Evolutionary conservation across 2,888 invertebrate species (phyloP).

Genomic region (Cantharis flavilabris): DNA sequence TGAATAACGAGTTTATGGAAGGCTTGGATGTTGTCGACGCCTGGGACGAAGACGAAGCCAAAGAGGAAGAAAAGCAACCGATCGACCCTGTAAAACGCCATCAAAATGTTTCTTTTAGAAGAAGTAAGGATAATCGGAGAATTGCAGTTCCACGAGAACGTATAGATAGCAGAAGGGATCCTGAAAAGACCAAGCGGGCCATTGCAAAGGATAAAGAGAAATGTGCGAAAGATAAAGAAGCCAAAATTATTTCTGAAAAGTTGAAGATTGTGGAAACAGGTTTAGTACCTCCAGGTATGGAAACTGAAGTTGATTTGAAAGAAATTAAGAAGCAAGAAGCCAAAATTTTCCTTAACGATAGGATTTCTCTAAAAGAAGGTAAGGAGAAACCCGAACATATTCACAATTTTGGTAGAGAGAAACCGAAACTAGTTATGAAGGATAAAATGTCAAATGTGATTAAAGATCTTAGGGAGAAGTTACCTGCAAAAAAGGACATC

Average conservation of each 20-base stretch:
- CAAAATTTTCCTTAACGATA: not conserved
- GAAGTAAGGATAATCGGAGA: not conserved
- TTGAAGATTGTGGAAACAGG: slow-evolving; percentile 55
- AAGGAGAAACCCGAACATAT: not conserved
- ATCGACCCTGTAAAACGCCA: not conserved
- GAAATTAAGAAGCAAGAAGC: slow-evolving; percentile 20
- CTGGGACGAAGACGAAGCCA: slow-evolving; percentile 43
- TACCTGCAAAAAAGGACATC: not conserved
- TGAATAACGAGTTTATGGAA: slow-evolving; percentile 55
- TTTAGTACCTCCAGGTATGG: slow-evolving; percentile 56
- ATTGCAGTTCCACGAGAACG: not conserved
- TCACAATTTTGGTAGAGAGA: not conserved
- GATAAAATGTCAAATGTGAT: not conserved
- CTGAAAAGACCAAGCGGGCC: slow-evolving; percentile 54
- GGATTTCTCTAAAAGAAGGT: slow-evolving; percentile 4
- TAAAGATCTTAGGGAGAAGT: not conserved
- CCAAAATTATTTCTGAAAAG: slow-evolving; percentile 52
- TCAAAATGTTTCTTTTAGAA: not conserved
- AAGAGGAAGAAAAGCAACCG: not conserved
- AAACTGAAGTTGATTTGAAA: slow-evolving; percentile 51
- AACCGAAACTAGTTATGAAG: not conserved
- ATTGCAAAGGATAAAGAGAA: slow-evolving; percentile 53
- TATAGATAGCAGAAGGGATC: slow-evolving; percentile 47
- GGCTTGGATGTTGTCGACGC: slow-evolving; percentile 55
- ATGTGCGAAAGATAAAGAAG: slow-evolving; percentile 51